Conservation (phyloP, 2,888 invertebrate species). For the Lucinisca nassula region DNA sequence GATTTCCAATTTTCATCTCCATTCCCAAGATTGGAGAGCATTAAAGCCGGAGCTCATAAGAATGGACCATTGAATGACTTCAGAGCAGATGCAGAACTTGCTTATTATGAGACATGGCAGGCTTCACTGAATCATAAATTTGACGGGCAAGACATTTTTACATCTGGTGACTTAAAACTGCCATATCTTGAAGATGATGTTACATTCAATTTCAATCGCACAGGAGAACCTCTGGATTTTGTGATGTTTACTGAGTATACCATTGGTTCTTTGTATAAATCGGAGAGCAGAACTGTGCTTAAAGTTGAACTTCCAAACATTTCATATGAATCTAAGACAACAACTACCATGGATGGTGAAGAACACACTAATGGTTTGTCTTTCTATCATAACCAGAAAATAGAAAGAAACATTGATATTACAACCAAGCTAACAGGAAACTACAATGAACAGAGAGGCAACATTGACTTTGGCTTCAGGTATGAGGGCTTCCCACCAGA, state of each 20-base stretch:
- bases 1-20: slow-evolving; percentile 63
- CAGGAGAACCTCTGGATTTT: slow-evolving; percentile 40
- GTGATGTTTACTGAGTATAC: slow-evolving; percentile 27
- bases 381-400: slow-evolving; percentile 20
- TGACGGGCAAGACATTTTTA: slow-evolving; percentile 43
- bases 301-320: slow-evolving; percentile 48
- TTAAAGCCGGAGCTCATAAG: slow-evolving; percentile 54
- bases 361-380: slow-evolving; percentile 34
- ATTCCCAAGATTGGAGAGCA: slow-evolving; percentile 63
- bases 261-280: slow-evolving; percentile 37
- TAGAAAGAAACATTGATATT: slow-evolving; percentile 18
- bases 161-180: slow-evolving; percentile 50
- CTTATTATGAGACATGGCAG: slow-evolving; percentile 65
- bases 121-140: slow-evolving; percentile 55
- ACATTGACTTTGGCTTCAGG: slow-evolving; percentile 31
- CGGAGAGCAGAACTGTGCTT: slow-evolving; percentile 34
- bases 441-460: slow-evolving; percentile 24
- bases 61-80: slow-evolving; percentile 66
- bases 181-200: slow-evolving; percentile 68
- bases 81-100: slow-evolving; percentile 63
- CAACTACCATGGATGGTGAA: slow-evolving; percentile 22
- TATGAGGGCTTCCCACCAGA: not conserved
- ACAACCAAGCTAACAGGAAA: slow-evolving; percentile 33
- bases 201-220: slow-evolving; percentile 34
- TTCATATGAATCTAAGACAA: slow-evolving; percentile 27